Evolutionary conservation across 1,140 invertebrate genomes (phyloP), one percentile per base, ranked within the genome.

Genomic region (Rhyacophila brunnea): DNA sequence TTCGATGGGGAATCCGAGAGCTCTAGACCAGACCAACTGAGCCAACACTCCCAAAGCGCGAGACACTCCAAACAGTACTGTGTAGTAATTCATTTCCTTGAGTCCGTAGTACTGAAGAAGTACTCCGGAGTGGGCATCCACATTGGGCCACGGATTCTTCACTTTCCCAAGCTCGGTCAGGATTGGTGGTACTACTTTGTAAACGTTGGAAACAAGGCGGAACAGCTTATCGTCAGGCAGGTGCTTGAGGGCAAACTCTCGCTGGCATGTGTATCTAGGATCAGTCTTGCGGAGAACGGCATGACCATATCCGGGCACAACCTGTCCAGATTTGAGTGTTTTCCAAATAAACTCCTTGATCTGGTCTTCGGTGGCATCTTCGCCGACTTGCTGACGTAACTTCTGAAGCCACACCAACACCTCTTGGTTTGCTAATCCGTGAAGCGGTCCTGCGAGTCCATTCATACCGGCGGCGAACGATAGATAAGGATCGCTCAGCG

Each of bases 31-130:
- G 23, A 99, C 87, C 11, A 98, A 80, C 42, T 93, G 92, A 0
- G 95, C 85, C 55, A 96, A 79, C 1, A 93, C 91, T 44, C 96
- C 96, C 2, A 98, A 83, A 7, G 94, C 94, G 69, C 96, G 87
- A 0, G 95, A 98, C 2, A 98, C 93, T 20, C 96, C 95, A 75
- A 98, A 98, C 67, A 99, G 79, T 1, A 98, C 96, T 10, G 96
- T 99, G 84, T 99, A 99, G 78, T 95, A 99, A 75, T 93, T 95
- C 94, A 97, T 98, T 78, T 99, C 96, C 68, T 88, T 97, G 85
- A 99, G 85, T 62, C 93, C 93, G 71, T 94, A 98, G 83, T 98
- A 93, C 85, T 96, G 81, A 51, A 98, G 80, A 19, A 98, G 80
- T 7, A 97, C 94, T 66, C 96, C 96, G 67, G 93, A 96, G 80